phyloP scores from a whole-genome alignment of 2,888 invertebrate genomes.

The Formica aserva region DNA sequence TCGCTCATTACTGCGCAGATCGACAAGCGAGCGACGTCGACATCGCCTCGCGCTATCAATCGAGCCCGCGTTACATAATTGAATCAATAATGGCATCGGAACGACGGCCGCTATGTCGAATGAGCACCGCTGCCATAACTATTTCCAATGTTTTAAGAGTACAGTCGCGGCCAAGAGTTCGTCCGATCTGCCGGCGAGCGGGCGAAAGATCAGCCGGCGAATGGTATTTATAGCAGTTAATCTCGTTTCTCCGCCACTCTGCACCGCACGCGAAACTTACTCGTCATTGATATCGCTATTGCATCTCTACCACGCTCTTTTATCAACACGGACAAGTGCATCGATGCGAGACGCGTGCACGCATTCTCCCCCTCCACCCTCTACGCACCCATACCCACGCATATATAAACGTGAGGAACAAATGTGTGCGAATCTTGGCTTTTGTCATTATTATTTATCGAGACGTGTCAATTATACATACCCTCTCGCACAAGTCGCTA shows the following conservation, averaged over 20 bases:
- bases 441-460: slow-evolving; percentile 62
- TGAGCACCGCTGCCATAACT: slow-evolving; percentile 84
- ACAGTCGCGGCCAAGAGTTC: slow-evolving; percentile 80
- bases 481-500: slow-evolving; percentile 55
- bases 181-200: slow-evolving; percentile 28
- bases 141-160: slow-evolving; percentile 84
- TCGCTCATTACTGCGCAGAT: slow-evolving; percentile 16
- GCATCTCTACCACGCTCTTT: slow-evolving; percentile 72
- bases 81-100: slow-evolving; percentile 78
- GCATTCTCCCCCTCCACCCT: neutral
- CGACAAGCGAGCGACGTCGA: slow-evolving; percentile 2
- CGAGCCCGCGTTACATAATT: slow-evolving; percentile 80
- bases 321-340: slow-evolving; percentile 45
- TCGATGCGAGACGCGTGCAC: neutral
- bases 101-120: slow-evolving; percentile 41
- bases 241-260: slow-evolving; percentile 83
- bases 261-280: slow-evolving; percentile 81
- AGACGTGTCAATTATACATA: slow-evolving; percentile 31
- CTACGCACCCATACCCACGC: too few species aligned
- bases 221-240: slow-evolving; percentile 84
- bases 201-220: slow-evolving; percentile 57
- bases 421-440: slow-evolving; percentile 22
- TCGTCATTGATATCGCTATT: slow-evolving; percentile 77
- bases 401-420: too few species aligned
- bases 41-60: slow-evolving; percentile 62